These are phyloP conservation scores for Pao palembangensis DNA, from an alignment of 2,113 vertebrate genomes.

Conservation along the genomic window DNA sequence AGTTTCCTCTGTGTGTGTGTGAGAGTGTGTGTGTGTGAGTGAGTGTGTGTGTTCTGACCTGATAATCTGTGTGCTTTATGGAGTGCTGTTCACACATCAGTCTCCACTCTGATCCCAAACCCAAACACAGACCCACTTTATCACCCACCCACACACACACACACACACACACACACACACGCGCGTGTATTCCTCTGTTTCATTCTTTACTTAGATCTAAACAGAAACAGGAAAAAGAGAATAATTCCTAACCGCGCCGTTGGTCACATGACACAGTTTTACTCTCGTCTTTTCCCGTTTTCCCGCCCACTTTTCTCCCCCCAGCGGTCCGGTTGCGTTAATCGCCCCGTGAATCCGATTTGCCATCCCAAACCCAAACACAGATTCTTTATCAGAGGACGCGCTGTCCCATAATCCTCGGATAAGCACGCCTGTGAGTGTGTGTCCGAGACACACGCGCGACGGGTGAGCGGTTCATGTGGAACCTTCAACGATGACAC, in stretches of 20 bases:
- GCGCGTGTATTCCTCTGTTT: slow-evolving; percentile 37
- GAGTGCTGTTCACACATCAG: slow-evolving; percentile 73
- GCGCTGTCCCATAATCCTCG: slow-evolving; percentile 63
- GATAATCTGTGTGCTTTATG: slow-evolving; percentile 74
- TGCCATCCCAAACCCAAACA: slow-evolving; percentile 69
- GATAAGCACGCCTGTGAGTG: slow-evolving; percentile 42
- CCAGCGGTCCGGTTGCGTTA: slow-evolving; percentile 44
- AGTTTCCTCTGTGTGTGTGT: slow-evolving; percentile 20
- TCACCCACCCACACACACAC: slow-evolving; percentile 20
- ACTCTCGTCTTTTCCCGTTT: not conserved
- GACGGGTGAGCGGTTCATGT: too few species aligned
- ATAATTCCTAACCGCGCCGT: too few species aligned
- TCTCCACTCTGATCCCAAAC: slow-evolving; percentile 67
- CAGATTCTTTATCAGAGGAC: slow-evolving; percentile 65
- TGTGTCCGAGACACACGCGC: not conserved
- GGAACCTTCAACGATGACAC: too few species aligned
- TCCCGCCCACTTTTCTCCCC: slow-evolving; percentile 4
- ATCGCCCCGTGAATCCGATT: slow-evolving; percentile 54
- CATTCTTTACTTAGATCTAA: not conserved
- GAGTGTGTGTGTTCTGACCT: slow-evolving; percentile 65
- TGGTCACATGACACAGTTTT: not conserved
- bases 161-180: slow-evolving; percentile 32
- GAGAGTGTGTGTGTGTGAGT: slow-evolving; percentile 39
- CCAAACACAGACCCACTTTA: slow-evolving; percentile 59
- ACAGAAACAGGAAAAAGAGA: not conserved